A percentile compares a stretch with the other conserved stretches of the same genome.
These are phyloP conservation scores for Procambarus virginalis DNA, from an alignment of 1,140 invertebrate genomes.

Conservation along the genomic window DNA sequence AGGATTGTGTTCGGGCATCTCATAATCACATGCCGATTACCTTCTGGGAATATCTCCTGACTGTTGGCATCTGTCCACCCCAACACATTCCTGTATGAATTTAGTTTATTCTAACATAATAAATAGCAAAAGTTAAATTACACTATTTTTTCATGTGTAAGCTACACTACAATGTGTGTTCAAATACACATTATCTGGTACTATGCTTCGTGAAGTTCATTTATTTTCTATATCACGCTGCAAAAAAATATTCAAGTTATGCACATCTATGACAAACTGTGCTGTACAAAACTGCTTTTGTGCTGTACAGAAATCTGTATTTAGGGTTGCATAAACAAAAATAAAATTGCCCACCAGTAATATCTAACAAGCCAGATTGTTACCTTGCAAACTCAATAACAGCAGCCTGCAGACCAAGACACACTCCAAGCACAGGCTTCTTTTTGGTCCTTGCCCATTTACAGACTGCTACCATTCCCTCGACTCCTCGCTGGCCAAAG, in stretches of 20 bases:
- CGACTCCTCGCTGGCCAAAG: constrained; percentile 95
- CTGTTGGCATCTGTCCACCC: constrained; percentile 86
- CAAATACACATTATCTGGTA: too few relatives aligned
- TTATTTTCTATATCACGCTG: too few relatives aligned
- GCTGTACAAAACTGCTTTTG: too few relatives aligned
- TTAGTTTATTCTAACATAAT: not conserved
- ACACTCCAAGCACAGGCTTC: constrained; percentile 96
- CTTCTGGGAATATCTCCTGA: constrained; percentile 87
- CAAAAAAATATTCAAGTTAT: too few relatives aligned
- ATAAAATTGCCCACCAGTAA: too few relatives aligned
- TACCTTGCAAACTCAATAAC: constrained; percentile 95
- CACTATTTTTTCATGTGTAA: too few relatives aligned
- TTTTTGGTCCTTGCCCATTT: constrained; percentile 92
- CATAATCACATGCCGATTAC: constrained; percentile 88
- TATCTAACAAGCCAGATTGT: not conserved
- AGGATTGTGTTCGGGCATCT: constrained; percentile 98
- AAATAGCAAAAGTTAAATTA: too few relatives aligned
- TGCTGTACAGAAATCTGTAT: too few relatives aligned
- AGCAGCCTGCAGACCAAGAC: constrained; percentile 96
- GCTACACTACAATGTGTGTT: too few relatives aligned
- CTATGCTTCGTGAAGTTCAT: too few relatives aligned
- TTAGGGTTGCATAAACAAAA: too few relatives aligned
- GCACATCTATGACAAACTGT: too few relatives aligned
- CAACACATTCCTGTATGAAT: constrained; percentile 83
- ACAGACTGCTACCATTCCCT: constrained; percentile 96